Conservation (phyloP, 2,888 invertebrate genomes). For the Cryptocephalus primarius region DNA sequence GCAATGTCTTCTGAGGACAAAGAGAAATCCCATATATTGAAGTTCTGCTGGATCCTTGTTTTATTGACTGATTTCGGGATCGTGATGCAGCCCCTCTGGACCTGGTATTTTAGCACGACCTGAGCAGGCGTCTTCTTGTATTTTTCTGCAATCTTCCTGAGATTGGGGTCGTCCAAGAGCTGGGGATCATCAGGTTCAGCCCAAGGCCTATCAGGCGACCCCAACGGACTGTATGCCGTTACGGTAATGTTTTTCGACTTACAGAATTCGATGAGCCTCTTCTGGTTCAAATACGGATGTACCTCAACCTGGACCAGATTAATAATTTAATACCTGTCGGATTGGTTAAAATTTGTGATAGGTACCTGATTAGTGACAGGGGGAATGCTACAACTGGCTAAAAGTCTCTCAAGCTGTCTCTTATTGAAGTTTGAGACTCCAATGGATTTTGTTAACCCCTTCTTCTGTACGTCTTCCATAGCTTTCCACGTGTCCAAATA, state of each 20-base stretch:
- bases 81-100: slow-evolving; percentile 60
- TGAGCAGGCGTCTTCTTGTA: slow-evolving; percentile 60
- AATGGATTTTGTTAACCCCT: slow-evolving; percentile 63
- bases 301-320: slow-evolving; percentile 53
- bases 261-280: slow-evolving; percentile 56
- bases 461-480: slow-evolving; percentile 61
- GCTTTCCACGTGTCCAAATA: slow-evolving; percentile 69
- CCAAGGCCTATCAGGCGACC: slow-evolving; percentile 76
- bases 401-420: slow-evolving; percentile 57
- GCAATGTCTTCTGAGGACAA: slow-evolving; percentile 54
- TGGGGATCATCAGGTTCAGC: slow-evolving; percentile 61
- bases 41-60: slow-evolving; percentile 55
- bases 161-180: slow-evolving; percentile 60
- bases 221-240: slow-evolving; percentile 76
- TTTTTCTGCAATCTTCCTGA: slow-evolving; percentile 49
- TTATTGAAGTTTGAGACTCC: slow-evolving; percentile 83
- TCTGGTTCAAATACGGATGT: slow-evolving; percentile 68
- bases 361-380: slow-evolving; percentile 42
- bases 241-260: slow-evolving; percentile 52
- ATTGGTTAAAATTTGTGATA: neutral
- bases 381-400: slow-evolving; percentile 50
- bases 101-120: slow-evolving; percentile 51
- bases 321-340: neutral
- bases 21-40: slow-evolving; percentile 64
- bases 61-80: slow-evolving; percentile 76